Evolutionary conservation across 2,888 invertebrate species (phyloP), one percentile per base, ranked within the genome.

Genomic region (Stenchaetothrips biformis): DNA sequence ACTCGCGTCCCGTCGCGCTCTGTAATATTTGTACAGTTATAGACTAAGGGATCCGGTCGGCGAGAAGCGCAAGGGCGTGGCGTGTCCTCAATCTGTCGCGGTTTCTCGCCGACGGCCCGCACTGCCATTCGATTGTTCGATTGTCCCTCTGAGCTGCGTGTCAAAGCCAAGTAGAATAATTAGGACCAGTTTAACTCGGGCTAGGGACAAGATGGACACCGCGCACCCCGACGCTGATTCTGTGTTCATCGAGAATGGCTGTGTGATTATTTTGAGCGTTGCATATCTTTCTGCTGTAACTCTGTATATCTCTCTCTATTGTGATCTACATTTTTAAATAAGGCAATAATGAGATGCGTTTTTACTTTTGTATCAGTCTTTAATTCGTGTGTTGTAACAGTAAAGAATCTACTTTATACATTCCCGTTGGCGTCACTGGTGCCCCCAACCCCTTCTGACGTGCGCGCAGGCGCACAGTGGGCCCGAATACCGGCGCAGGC

Each of bases 261-360:
- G 25, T 74, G 67, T 74, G 67, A 74, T 74, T 74, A 25, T 11
- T 74, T 74, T 11, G 25, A 25, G 67, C 53, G 13, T 53, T 53
- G 53, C 11, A 53, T 53, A 53, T 11, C 53, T 37, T 37, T 37
- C 37, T 37, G 37, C 37, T 37, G 37, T 37, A 37, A 37, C 37
- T 37, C 37, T 37, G 37, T 37, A 37, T 37, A 89, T 90, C 87
- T 90, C 89, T 82, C 85, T 85, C 16, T 59, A 18, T 59, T 59
- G 59, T 59, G 59, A 59, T 59, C 18, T 59, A 6, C 59, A 59
- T 79, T 90, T 90, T 85, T 90, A 86, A 84, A 16, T 48, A 48
- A 78, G 21, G 77, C 37, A 37, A 37, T 37, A 37, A 21, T 78
- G 18, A 25, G 37, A 21, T 16, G 37, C 48, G 18, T 37, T 79